Evolutionary conservation across 2,888 invertebrate species (phyloP), one percentile per base, ranked within the genome.

Genomic region (Caenorhabditis japonica): DNA sequence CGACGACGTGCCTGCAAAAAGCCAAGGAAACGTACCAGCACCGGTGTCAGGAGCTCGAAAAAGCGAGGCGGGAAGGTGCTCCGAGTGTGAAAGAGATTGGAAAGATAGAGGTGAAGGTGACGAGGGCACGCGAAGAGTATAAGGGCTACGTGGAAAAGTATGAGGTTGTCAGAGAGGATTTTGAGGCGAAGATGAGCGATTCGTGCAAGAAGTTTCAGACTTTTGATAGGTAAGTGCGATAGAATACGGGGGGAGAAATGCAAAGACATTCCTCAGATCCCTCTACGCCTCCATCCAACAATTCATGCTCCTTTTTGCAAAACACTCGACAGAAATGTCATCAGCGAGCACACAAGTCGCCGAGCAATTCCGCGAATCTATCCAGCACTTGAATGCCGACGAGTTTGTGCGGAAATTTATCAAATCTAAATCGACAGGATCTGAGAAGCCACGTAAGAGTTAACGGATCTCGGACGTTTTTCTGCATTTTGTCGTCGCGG

Each of bases 51-150:
- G 97, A 97, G 89, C 89, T 94, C 83, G 96, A 97, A 83, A 94
- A 94, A 88, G 89, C 96, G 60, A 92, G 92, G 73, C 94, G 94
- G 89, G 88, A 96, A 17, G 19, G 71, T 85, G 94, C 93, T 90
- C 92, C 92, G 21, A 94, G 95, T 17, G 91, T 92, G 53, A 95
- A 94, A 88, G 97, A 97, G 85, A 90, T 95, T 77, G 95, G 96
- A 88, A 97, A 97, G 89, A 92, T 94, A 64, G 97, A 97, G 89
- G 90, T 93, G 80, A 97, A 97, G 89, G 90, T 94, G 81, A 94
- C 93, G 88, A 96, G 96, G 90, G 92, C 95, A 21, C 93, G 95
- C 56, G 97, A 97, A 87, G 97, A 99, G 86, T 97, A 97, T 88
- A 93, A 93, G 88, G 90, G 91, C 76, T 91, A 94, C 82, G 92